Percentiles rank a stretch among this genome's conserved stretches.
These are phyloP conservation scores for Heterochromis multidens DNA, from an alignment of 2,113 vertebrate genomes.

Conservation along the genomic window DNA sequence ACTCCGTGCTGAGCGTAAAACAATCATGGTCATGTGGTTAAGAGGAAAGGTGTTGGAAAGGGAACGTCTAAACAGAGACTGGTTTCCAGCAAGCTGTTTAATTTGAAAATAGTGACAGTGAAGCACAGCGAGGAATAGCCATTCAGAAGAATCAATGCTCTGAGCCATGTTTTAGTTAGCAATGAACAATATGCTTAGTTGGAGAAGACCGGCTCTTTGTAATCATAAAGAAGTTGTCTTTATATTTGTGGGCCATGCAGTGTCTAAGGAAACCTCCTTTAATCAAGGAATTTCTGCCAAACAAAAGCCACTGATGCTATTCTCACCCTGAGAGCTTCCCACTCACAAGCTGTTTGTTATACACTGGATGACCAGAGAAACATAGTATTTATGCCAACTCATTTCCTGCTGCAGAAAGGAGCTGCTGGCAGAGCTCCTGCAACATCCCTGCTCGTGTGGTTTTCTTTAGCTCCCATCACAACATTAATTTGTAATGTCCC, in stretches of 20 bases:
- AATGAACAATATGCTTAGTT: neutral
- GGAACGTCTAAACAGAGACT: neutral
- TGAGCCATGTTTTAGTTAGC: neutral
- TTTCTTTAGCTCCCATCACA: constrained; percentile 12
- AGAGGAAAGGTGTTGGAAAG: neutral
- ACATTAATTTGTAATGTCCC: neutral
- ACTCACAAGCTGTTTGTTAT: neutral
- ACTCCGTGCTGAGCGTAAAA: neutral
- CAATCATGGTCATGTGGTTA: neutral
- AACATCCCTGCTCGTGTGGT: neutral
- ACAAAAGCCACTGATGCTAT: constrained; percentile 27
- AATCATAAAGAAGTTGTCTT: constrained; percentile 66
- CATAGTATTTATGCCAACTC: constrained; percentile 12
- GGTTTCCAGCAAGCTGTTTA: neutral
- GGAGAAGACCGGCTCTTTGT: neutral
- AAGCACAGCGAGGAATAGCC: neutral
- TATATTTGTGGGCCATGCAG: constrained; percentile 60
- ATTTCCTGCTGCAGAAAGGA: neutral
- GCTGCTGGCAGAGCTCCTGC: constrained; percentile 9
- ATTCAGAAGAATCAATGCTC: neutral
- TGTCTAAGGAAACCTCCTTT: constrained; percentile 77
- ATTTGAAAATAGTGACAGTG: neutral
- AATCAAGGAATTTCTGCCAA: constrained; percentile 44
- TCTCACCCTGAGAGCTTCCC: constrained; percentile 20
- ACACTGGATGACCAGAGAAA: constrained; percentile 1